Conservation (phyloP, 2,113 vertebrate species). For the Cricetomys ansorgei region DNA sequence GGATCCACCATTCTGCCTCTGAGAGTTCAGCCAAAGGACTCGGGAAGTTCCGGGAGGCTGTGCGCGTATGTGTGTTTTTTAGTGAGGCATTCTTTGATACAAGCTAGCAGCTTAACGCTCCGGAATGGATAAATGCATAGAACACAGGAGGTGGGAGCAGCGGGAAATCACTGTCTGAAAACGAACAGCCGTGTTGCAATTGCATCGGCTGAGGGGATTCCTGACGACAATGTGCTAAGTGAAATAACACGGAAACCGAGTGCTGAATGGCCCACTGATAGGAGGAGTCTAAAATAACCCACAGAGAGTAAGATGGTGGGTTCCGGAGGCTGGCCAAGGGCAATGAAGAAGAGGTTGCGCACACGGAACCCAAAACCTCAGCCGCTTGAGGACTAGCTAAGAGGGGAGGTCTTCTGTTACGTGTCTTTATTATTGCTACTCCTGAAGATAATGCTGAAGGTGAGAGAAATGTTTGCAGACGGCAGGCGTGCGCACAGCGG, state of each 20-base stretch:
- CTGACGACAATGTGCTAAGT: background rate
- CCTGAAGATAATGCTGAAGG: too few relatives aligned
- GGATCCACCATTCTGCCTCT: background rate
- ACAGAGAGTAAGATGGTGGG: background rate
- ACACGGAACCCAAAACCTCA: background rate
- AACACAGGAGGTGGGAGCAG: background rate
- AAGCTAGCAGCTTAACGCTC: too few relatives aligned
- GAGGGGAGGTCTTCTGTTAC: too few relatives aligned
- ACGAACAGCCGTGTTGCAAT: too few relatives aligned
- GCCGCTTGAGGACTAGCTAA: background rate
- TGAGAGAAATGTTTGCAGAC: background rate
- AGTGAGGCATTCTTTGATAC: background rate
- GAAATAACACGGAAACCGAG: background rate
- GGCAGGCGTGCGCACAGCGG: background rate
- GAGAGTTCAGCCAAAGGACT: background rate
- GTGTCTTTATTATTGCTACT: background rate
- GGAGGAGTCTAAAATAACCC: background rate
- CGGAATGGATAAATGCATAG: accelerated
- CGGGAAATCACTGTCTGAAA: background rate
- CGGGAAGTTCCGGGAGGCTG: background rate
- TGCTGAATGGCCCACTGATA: background rate
- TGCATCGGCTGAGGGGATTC: background rate
- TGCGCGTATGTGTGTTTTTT: accelerated
- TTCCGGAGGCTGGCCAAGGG: background rate
- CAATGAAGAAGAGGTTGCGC: background rate